Base-by-base conservation (phyloP, 2,888 invertebrate genomes). In the Steromphala cineraria region DNA sequence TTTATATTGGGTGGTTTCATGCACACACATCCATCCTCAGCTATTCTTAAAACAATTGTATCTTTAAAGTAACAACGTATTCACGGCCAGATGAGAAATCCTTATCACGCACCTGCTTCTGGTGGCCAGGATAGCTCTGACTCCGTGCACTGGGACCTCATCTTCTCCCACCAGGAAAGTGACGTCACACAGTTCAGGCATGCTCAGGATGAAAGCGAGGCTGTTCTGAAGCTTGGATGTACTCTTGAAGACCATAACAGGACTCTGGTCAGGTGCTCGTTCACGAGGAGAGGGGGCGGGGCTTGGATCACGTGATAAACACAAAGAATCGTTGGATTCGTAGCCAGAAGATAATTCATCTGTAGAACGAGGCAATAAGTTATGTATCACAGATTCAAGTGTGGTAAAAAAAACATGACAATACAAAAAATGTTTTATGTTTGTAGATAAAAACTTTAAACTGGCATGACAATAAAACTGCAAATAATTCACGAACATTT, bases 91-190 rank as follows among this genome's bases (percentile, higher is more conserved):
- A n/a, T n/a, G n/a, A n/a, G n/a, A n/a, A n/a, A 36, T 36, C 36
- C 7, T 36, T 7, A 2, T 36, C 36, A 36, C 53, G 17, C 13
- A 75, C 75, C 75, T 53, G 75, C 75, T 75, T 17, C 75, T n/a
- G 7, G 75, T 75, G 13, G 75, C 75, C 21, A 75, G 75, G 28
- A 75, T 75, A n/a, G 75, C 75, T 28, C 53, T 75, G 53, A 75
- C 75, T 24, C 75, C 75, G 31, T 67, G 67, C 24, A 67, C 67
- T 17, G 67, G 67, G 15, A 36, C 67, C 31, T 24, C 7, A 28
- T 53, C 31, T 24, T 53, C 10, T 15, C 75, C 75, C 21, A 75
- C 75, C 15, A 75, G 53, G 28, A 75, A 75, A 0, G 52, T 75
- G 28, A 75, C 53, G 28, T 75, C 53, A 53, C 75, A 75, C 55